These are phyloP conservation scores for Orchestia grillus DNA, from an alignment of 1,140 invertebrate species.

Conservation along the genomic window DNA sequence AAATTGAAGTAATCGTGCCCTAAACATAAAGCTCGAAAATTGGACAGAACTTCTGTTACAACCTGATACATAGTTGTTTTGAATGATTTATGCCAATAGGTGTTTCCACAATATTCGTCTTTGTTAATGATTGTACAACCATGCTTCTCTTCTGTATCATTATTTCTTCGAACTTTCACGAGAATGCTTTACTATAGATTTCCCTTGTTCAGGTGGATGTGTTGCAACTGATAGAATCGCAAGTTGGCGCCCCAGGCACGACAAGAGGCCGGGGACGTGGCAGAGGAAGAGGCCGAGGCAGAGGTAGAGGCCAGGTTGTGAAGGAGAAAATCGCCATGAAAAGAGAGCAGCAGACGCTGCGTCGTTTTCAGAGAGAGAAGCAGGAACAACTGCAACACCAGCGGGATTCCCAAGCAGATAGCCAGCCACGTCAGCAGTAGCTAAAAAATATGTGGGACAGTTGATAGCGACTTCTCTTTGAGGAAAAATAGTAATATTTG, in stretches of 20 bases:
- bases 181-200: neutral
- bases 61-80: no score
- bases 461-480: no score
- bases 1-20: no score
- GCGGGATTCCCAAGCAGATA: neutral
- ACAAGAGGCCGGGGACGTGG: neutral
- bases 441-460: no score
- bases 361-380: slow-evolving; percentile 11
- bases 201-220: neutral
- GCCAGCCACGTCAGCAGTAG: neutral
- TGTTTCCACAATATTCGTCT: neutral
- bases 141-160: neutral
- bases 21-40: no score
- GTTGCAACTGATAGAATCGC: neutral
- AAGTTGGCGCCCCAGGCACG: neutral
- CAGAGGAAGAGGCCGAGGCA: neutral
- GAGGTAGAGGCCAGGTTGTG: neutral
- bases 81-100: neutral
- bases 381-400: neutral
- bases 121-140: neutral
- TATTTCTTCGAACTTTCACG: neutral
- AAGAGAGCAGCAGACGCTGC: slow-evolving; percentile 27
- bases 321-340: slow-evolving; percentile 9
- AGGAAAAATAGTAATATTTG: no score
- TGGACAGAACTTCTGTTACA: no score